phyloP scores from a whole-genome alignment of 2,113 vertebrate genomes.

The Triplophysa dalaica region DNA sequence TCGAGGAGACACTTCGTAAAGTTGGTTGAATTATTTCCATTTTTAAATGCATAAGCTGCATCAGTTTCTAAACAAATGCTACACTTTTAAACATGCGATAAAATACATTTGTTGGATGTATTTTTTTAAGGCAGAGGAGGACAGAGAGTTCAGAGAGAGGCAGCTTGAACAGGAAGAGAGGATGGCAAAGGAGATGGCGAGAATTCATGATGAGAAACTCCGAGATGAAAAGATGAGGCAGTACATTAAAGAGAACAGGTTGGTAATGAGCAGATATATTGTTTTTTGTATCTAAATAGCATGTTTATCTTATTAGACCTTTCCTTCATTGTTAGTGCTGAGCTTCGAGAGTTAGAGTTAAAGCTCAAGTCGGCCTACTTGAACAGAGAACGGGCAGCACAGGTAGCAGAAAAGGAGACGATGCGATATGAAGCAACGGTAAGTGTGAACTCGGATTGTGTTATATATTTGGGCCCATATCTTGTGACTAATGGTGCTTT shows the following conservation, averaged over 20 bases:
- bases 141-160: constrained; percentile 57
- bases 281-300: neutral
- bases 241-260: constrained; percentile 89
- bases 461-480: neutral
- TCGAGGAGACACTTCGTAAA: constrained; percentile 75
- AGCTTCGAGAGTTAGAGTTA: constrained; percentile 86
- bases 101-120: neutral
- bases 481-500: neutral
- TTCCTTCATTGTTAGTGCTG: constrained; percentile 71
- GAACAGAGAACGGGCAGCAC: constrained; percentile 87
- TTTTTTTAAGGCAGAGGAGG: constrained; percentile 77
- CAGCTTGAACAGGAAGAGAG: constrained; percentile 82
- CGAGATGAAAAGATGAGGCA: constrained; percentile 88
- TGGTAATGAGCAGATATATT: neutral
- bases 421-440: constrained; percentile 81
- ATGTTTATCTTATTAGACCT: neutral
- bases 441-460: constrained; percentile 51
- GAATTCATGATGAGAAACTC: constrained; percentile 72
- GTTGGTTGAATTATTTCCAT: constrained; percentile 53
- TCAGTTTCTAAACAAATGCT: neutral
- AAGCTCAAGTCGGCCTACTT: constrained; percentile 86
- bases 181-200: constrained; percentile 80
- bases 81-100: neutral
- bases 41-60: too few relatives aligned
- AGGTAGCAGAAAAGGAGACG: constrained; percentile 86